Evolutionary conservation across 2,113 vertebrate species (phyloP), one percentile per base, ranked within the genome.

Genomic region (Barnardius zonarius): DNA sequence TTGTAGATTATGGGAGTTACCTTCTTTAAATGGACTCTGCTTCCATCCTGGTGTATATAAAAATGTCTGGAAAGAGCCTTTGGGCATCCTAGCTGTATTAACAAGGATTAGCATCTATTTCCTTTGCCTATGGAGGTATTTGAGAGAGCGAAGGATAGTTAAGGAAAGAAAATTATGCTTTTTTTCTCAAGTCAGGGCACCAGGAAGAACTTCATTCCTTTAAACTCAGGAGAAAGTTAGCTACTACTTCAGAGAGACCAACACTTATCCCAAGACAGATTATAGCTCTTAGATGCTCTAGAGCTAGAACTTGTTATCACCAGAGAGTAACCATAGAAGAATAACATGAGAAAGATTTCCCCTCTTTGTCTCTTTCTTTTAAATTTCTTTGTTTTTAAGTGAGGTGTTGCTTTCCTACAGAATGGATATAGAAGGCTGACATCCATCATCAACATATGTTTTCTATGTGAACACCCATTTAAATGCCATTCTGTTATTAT

Each of bases 61-160:
- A 92, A 66, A 46, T 74, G 59, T 2, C 67, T 90, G 59, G 57
- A 90, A 93, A 74, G 63, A 85, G 76, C 49, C 67, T 86, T 31
- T 57, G 78, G 23, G 7, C 28, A 54, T 78, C 49, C 31, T 79
- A 35, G 11, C 74, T 88, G 81, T 83, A 86, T 66, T 90, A 87
- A 78, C 72, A 91, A 87, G 62, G 83, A 67, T 81, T 61, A 93
- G 15, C 70, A 92, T 74, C 28, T 28, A 39, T 90, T 95, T 96
- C 51, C 73, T 97, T 96, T 96, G n/a, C 73, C 59, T 84, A 2
- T 68, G 92, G 92, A 96, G 83, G 77, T 83, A 63, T 63, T 85
- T 94, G 77, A 80, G 63, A 57, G 37, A 57, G 66, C 7, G 27
- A 76, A 88, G 82, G 64, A 74, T 69, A 61, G 59, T 41, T 94